phyloP scores from a whole-genome alignment of 2,797 vertebrate species.

The Ispidina lecontei region DNA sequence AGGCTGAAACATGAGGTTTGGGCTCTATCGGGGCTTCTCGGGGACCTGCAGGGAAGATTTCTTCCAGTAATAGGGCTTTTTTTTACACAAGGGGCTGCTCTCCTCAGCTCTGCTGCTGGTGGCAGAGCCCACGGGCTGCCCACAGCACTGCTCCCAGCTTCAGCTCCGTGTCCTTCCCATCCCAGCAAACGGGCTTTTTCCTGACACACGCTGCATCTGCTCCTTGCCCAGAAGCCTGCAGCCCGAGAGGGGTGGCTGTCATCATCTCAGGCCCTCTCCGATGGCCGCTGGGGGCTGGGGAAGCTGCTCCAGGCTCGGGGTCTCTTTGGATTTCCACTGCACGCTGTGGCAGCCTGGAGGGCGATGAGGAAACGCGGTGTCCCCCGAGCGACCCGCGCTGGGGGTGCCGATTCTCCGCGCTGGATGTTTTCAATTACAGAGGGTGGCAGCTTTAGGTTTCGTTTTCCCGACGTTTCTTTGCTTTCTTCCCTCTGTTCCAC shows the following conservation, averaged over 20 bases:
- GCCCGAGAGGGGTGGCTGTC: accelerated
- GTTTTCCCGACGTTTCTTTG: neutral
- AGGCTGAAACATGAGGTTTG: neutral
- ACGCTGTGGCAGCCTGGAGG: accelerated
- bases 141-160: accelerated
- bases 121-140: neutral
- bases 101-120: neutral
- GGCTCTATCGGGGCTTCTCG: neutral
- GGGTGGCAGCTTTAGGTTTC: neutral
- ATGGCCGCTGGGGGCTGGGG: neutral
- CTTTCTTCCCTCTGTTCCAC: neutral
- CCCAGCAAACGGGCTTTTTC: neutral
- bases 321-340: neutral
- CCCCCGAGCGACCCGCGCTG: accelerated
- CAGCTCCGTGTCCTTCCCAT: neutral
- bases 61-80: neutral
- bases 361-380: neutral
- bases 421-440: neutral
- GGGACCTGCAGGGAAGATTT: neutral
- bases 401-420: neutral
- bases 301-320: neutral
- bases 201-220: neutral
- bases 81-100: neutral
- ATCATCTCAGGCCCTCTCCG: neutral
- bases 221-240: neutral